Percentiles rank a stretch among this genome's conserved stretches.
Evolutionary conservation across 2,113 vertebrate genomes (phyloP).

Genomic region (Donacobius atricapilla): DNA sequence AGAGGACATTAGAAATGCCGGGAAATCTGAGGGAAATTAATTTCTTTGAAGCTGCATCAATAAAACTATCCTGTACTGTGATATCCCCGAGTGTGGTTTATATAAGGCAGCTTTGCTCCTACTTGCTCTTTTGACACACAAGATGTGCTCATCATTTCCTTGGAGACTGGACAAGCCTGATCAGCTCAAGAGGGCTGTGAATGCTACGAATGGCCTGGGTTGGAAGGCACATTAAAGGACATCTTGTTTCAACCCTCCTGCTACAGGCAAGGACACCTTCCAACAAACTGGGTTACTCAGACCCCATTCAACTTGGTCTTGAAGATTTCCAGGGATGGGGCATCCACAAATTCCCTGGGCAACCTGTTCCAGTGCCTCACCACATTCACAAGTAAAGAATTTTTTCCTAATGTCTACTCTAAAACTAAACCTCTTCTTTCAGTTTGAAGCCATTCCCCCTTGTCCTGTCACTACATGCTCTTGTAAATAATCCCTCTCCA

Average conservation of each 20-base stretch:
- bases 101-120: not conserved
- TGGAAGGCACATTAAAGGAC: not conserved
- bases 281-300: not conserved
- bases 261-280: fast-evolving
- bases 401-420: not conserved
- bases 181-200: not conserved
- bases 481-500: not conserved
- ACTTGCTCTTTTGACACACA: not conserved
- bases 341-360: not conserved
- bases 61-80: not conserved
- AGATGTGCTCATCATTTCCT: fast-evolving
- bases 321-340: not conserved
- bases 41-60: not conserved
- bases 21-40: not conserved
- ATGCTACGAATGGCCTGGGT: not conserved
- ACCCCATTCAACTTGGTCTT: not conserved
- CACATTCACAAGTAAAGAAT: too few relatives aligned
- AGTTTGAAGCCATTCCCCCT: not conserved
- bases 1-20: not conserved
- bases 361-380: not conserved
- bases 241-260: not conserved
- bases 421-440: not conserved
- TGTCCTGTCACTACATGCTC: not conserved
- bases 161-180: not conserved
- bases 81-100: not conserved